Base-by-base conservation (phyloP, 2,113 vertebrate genomes). In the Misgurnus mizolepis region DNA sequence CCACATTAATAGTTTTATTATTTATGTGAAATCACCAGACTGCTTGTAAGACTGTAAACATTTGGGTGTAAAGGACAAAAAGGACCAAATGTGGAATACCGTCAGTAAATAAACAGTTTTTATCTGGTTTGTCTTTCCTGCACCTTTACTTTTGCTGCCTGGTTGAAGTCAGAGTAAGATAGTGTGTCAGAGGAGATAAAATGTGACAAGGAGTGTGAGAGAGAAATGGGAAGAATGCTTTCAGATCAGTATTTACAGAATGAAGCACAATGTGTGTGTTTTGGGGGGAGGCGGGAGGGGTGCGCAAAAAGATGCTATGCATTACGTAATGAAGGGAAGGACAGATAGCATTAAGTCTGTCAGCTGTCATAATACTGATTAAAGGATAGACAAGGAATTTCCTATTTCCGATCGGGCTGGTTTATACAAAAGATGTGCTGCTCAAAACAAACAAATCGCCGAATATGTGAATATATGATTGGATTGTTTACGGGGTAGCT, bases 291-390 rank as follows among this genome's bases (percentile, higher is more conserved):
- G 61, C 78, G 84, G 80, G 70, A 8, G 66, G 22, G 62, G 71
- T 27, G 53, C 55, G n/a, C 49, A 67, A 69, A 55, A 67, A 60
- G 79, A 86, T 72, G 85, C 84, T 81, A 69, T 53, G 65, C 80
- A 83, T 89, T 88, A 88, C 74, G 65, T 84, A 86, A 86, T 81
- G 27, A 62, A 47, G 79, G 73, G 87, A 86, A 86, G 85, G 85
- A 83, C 41, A 90, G 92, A 92, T 92, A 90, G 89, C 82, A 83
- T 86, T 84, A 86, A 5, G 85, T 88, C 92, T 93, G 92, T 92
- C 89, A 87, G 92, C 75, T 80, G 83, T 93, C 93, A 91, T 83
- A 81, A 73, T 89, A 87, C 87, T 87, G 84, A 90, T 89, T 85
- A 89, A 91, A 86, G 88, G 90, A 86, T 87, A 88, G 86, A 71